Percentiles rank a stretch among this genome's conserved stretches.
These are phyloP conservation scores for Atractosteus spatula DNA, from an alignment of 2,113 vertebrate genomes.

Conservation along the genomic window DNA sequence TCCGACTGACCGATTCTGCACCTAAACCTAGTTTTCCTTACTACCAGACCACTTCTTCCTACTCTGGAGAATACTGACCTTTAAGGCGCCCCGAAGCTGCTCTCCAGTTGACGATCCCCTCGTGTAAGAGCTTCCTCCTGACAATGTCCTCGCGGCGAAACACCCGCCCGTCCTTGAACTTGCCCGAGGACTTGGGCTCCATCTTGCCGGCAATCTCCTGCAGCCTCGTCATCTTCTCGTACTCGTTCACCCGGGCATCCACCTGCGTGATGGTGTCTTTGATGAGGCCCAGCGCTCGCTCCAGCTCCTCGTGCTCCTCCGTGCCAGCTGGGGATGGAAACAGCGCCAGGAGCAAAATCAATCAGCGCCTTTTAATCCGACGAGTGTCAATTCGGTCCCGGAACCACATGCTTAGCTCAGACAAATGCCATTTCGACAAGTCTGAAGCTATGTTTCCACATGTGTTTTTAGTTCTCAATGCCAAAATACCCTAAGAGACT, in stretches of 20 bases:
- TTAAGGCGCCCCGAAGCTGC: conserved; percentile 84
- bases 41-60: neutral
- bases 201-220: conserved; percentile 78
- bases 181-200: conserved; percentile 82
- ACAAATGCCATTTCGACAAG: too few relatives aligned
- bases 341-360: neutral
- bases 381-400: too few relatives aligned
- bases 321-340: conserved; percentile 63
- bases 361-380: too few relatives aligned
- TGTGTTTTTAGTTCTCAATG: too few relatives aligned
- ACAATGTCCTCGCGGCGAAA: conserved; percentile 85
- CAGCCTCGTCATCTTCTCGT: conserved; percentile 79
- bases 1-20: neutral
- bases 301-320: conserved; percentile 78
- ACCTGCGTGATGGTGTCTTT: conserved; percentile 81
- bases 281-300: conserved; percentile 75
- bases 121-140: conserved; percentile 69
- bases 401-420: too few relatives aligned
- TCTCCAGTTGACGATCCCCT: conserved; percentile 87
- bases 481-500: too few relatives aligned
- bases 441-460: too few relatives aligned
- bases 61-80: conserved; percentile 59
- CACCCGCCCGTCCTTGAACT: conserved; percentile 79
- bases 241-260: conserved; percentile 79
- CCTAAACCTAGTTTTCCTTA: neutral